phyloP scores from a whole-genome alignment of 2,113 vertebrate species.

The Marmota monax region DNA sequence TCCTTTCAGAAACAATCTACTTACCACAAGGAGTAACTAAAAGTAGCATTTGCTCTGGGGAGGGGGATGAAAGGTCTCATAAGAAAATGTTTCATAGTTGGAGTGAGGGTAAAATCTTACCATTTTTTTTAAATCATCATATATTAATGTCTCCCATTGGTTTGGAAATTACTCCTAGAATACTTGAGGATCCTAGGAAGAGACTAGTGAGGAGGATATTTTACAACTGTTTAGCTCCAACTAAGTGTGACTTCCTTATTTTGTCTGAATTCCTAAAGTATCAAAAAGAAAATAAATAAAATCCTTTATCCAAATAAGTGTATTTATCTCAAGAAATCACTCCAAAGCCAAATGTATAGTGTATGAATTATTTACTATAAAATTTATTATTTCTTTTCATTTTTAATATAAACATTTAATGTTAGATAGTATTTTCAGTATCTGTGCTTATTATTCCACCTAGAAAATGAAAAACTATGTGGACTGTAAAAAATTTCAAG shows the following conservation, averaged over 20 bases:
- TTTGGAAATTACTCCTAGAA: conserved; percentile 38
- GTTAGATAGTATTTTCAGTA: not conserved
- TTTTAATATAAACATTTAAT: not conserved
- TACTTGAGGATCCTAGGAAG: not conserved
- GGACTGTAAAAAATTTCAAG: not conserved
- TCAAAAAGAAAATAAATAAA: conserved; percentile 13
- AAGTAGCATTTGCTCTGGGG: not conserved
- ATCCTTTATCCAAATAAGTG: conserved; percentile 16
- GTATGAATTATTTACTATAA: not conserved
- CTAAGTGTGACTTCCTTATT: not conserved
- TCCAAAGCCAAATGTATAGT: not conserved
- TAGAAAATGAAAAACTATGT: conserved; percentile 8
- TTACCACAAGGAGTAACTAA: conserved; percentile 20
- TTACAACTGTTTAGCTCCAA: not conserved
- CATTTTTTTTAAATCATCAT: not conserved
- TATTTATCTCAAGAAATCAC: conserved; percentile 2
- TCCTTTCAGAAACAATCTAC: not conserved
- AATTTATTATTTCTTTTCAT: not conserved
- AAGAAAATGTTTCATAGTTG: not conserved
- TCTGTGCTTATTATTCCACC: not conserved
- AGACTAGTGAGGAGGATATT: not conserved
- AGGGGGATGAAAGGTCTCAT: not conserved
- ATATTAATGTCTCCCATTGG: not conserved
- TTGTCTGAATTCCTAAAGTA: not conserved
- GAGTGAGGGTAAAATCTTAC: not conserved